Conservation (phyloP, 2,113 vertebrate species). For the Chaenocephalus aceratus region DNA sequence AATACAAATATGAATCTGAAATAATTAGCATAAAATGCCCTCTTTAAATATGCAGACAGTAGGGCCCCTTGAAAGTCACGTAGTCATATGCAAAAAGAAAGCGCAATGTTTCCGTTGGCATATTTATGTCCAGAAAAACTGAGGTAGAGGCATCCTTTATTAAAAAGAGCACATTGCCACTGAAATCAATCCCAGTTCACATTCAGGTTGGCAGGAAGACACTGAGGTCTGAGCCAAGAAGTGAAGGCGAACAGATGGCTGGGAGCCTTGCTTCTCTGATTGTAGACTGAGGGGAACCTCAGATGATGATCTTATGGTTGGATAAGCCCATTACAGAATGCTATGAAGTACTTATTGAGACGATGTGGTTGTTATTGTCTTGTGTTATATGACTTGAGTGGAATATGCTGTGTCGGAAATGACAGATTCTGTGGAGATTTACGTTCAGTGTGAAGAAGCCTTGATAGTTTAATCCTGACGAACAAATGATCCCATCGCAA, state of each 20-base stretch:
- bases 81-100: background rate
- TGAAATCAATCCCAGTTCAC: slow-evolving; percentile 59
- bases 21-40: too few relatives aligned
- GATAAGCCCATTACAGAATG: slow-evolving; percentile 52
- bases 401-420: slow-evolving; percentile 3
- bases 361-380: slow-evolving; percentile 52
- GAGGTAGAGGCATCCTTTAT: slow-evolving; percentile 37
- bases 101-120: slow-evolving; percentile 20
- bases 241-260: slow-evolving; percentile 72
- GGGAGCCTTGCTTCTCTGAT: slow-evolving; percentile 52
- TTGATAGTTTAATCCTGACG: background rate
- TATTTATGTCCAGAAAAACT: slow-evolving; percentile 27
- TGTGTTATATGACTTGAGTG: slow-evolving; percentile 16
- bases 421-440: background rate
- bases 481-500: background rate
- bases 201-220: slow-evolving; percentile 61
- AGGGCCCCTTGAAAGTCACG: background rate
- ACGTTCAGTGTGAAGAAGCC: background rate
- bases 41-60: too few relatives aligned
- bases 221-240: slow-evolving; percentile 61
- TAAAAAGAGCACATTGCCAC: slow-evolving; percentile 35
- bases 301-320: slow-evolving; percentile 65
- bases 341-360: slow-evolving; percentile 45
- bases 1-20: too few relatives aligned
- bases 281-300: slow-evolving; percentile 58